Evolutionary conservation across 1,140 invertebrate genomes (phyloP), one percentile per base, ranked within the genome.

Genomic region (Pristionchus pacificus): DNA sequence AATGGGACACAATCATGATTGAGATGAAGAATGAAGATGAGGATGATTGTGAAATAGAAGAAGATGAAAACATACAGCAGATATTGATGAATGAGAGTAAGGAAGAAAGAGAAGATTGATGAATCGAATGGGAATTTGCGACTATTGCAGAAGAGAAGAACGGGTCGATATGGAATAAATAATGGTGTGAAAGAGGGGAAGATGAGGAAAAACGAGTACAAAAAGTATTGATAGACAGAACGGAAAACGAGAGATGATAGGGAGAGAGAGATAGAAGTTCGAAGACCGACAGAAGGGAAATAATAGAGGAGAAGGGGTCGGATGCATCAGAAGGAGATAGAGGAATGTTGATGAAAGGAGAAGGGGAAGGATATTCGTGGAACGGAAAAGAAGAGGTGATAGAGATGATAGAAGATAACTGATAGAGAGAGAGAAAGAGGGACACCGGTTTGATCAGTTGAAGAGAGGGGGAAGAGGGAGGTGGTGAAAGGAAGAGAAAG

Each of bases 261-360:
- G 31, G 64, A 57, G 38, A 66, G 28, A 57, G 38, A 30, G 65
- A 66, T 58, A 66, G 49, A 38, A 66, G 49, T 66, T 66, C 49
- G 59, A 58, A 66, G 59, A 58, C 65, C 65, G 65, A 58, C 49
- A 58, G 59, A 38, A 66, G 59, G 59, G 59, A 38, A 66, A 66
- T 66, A 57, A 58, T 66, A 66, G 59, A 57, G 57, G 49, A 57
- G 57, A 58, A 57, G 57, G 27, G 59, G 38, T 66, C 27, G 15
- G 38, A n/a, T 60, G 59, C n/a, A 25, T n/a, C n/a, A 10, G 59
- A n/a, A n/a, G 59, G 62, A 27, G 28, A 25, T 49, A 29, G 3
- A 6, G 57, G 32, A 6, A 30, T 10, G 3, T 1, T 24, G 13
- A 14, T 15, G 28, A 55, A 15, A 55, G 33, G 13, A 55, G 19